Percentiles rank a stretch among this genome's conserved stretches.
Conservation (phyloP, 2,113 vertebrate species). For the Rhegmatorhina hoffmannsi region DNA sequence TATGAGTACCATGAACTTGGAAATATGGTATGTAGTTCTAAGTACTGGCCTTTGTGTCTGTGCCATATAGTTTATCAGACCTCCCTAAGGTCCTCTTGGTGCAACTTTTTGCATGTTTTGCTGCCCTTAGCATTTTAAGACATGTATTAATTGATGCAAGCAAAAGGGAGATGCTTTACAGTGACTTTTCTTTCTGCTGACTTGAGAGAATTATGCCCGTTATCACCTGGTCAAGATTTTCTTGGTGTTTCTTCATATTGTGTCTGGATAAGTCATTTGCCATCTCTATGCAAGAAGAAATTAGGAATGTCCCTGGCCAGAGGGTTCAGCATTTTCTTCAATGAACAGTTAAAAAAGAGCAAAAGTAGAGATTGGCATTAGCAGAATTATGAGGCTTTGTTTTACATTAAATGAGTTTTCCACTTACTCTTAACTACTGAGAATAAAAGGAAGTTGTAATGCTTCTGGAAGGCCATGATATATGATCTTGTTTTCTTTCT, state of each 20-base stretch:
- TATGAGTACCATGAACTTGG: not conserved
- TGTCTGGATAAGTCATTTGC: not conserved
- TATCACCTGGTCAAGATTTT: not conserved
- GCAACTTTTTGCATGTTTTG: not conserved
- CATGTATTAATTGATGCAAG: not conserved
- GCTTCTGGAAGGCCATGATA: constrained; percentile 40
- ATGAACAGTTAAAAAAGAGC: constrained; percentile 23
- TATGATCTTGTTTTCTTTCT: constrained; percentile 36
- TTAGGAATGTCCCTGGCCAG: not conserved
- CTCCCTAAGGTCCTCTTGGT: not conserved
- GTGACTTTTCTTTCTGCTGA: not conserved
- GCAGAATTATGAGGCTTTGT: constrained; percentile 37
- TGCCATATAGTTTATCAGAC: not conserved
- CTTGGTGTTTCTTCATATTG: not conserved
- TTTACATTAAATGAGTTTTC: not conserved
- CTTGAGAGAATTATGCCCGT: not conserved
- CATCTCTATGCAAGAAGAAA: not conserved
- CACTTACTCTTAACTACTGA: not conserved
- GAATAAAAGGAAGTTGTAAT: constrained; percentile 50
- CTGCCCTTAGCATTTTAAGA: not conserved
- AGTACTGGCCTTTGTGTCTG: not conserved
- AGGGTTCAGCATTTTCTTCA: constrained; percentile 31
- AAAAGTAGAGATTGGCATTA: constrained; percentile 40
- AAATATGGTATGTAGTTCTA: not conserved
- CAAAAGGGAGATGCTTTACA: not conserved